Evolutionary conservation across 2,888 invertebrate genomes (phyloP).

Genomic region (Ophraella communa): DNA sequence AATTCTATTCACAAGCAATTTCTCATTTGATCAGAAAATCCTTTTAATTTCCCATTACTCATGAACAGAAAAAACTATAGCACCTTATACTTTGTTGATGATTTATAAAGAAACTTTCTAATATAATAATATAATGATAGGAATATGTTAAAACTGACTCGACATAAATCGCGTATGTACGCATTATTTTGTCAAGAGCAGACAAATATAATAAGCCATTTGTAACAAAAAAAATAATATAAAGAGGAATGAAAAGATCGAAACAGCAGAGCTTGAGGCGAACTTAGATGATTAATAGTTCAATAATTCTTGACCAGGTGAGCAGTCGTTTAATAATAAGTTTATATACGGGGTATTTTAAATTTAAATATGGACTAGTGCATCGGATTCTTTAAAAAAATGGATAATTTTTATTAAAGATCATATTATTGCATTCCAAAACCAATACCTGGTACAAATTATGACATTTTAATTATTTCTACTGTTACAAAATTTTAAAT

Average conservation of each 20-base stretch:
- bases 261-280: constrained; percentile 51
- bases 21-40: neutral
- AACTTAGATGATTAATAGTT: constrained; percentile 56
- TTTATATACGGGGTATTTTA: neutral
- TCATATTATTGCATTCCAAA: no score
- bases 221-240: no score
- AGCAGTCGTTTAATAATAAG: constrained; percentile 51
- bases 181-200: constrained; percentile 55
- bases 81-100: constrained; percentile 30
- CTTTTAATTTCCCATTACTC: neutral
- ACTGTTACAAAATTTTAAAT: no score
- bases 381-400: no score
- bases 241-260: no score
- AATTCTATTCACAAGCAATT: no score
- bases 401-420: no score
- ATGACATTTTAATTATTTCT: no score
- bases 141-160: constrained; percentile 32
- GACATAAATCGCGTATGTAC: constrained; percentile 47
- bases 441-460: no score
- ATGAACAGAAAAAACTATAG: neutral
- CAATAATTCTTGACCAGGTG: constrained; percentile 56
- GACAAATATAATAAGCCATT: constrained; percentile 45
- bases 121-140: constrained; percentile 36
- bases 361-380: neutral
- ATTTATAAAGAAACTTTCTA: constrained; percentile 32